Percentiles rank a stretch among this genome's conserved stretches.
phyloP scores from a whole-genome alignment of 2,797 vertebrate genomes.

The Helarctos malayanus region DNA sequence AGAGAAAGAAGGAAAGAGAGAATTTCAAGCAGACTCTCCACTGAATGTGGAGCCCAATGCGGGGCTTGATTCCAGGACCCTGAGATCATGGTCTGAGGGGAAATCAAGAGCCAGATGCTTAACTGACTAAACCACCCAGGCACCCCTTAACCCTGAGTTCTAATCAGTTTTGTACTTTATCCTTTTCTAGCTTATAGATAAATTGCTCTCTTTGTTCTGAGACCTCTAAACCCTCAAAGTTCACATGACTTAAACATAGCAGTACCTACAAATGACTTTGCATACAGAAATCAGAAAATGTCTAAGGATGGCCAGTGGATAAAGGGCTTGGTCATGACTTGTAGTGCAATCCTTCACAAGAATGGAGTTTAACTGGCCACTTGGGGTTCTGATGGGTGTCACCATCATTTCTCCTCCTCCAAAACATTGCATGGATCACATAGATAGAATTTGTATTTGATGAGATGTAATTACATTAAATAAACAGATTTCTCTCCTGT shows the following conservation, averaged over 20 bases:
- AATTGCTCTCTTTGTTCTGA: not conserved
- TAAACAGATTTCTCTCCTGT: not conserved
- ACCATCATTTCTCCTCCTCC: not conserved
- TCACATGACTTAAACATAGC: slow-evolving; percentile 27
- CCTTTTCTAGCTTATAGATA: slow-evolving; percentile 25
- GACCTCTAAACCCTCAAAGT: not conserved
- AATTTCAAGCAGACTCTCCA: not conserved
- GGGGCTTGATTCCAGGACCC: not conserved
- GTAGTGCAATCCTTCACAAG: not conserved
- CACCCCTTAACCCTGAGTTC: not conserved
- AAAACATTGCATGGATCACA: not conserved
- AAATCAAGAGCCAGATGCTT: not conserved
- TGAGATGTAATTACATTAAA: not conserved
- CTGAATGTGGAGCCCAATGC: not conserved
- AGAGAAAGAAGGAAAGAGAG: not conserved
- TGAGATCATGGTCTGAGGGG: not conserved
- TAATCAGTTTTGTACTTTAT: not conserved
- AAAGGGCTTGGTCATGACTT: not conserved
- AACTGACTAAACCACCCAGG: not conserved
- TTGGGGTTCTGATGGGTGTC: not conserved
- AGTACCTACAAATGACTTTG: not conserved
- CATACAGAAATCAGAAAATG: slow-evolving; percentile 36
- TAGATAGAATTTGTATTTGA: not conserved
- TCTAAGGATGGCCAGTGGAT: not conserved
- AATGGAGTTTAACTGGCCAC: not conserved